These are phyloP conservation scores for Lordiphosa collinella DNA, from an alignment of 1,140 invertebrate species.

Conservation along the genomic window DNA sequence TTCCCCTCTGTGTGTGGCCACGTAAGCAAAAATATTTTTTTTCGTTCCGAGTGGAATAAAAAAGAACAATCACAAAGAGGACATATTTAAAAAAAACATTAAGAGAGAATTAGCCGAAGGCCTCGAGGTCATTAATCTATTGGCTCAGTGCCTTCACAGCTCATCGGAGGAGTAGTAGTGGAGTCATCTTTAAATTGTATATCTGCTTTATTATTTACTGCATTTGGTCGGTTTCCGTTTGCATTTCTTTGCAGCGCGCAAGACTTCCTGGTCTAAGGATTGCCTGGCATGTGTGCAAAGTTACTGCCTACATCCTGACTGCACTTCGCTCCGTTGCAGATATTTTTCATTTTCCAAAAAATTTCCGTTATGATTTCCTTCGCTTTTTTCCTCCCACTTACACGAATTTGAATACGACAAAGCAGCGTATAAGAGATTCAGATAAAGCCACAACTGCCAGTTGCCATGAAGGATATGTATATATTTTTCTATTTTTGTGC, in stretches of 20 bases:
- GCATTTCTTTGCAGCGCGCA: constrained; percentile 40
- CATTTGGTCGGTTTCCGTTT: constrained; percentile 31
- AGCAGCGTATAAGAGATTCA: constrained; percentile 62
- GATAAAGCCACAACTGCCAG: constrained; percentile 50
- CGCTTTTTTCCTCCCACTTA: constrained; percentile 23
- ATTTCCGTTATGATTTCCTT: constrained; percentile 62
- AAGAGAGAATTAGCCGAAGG: constrained; percentile 37
- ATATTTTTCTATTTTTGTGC: constrained; percentile 15
- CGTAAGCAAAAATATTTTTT: constrained; percentile 55
- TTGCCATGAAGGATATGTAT: constrained; percentile 29
- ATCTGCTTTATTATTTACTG: constrained; percentile 49
- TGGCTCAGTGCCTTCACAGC: constrained; percentile 14
- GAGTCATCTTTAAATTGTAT: constrained; percentile 29
- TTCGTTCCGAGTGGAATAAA: background rate
- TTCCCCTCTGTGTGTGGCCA: constrained; percentile 20
- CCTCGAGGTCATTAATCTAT: constrained; percentile 43
- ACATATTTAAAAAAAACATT: background rate
- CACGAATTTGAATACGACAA: constrained; percentile 66
- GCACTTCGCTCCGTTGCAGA: constrained; percentile 32
- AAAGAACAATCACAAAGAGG: too few species aligned
- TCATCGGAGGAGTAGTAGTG: background rate
- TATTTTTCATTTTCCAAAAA: constrained; percentile 55
- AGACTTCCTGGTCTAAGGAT: constrained; percentile 41
- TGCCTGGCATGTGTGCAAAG: constrained; percentile 59
- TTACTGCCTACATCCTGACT: constrained; percentile 55